Conservation (phyloP, 2,888 invertebrate species). For the Zygogramma bicolorata region DNA sequence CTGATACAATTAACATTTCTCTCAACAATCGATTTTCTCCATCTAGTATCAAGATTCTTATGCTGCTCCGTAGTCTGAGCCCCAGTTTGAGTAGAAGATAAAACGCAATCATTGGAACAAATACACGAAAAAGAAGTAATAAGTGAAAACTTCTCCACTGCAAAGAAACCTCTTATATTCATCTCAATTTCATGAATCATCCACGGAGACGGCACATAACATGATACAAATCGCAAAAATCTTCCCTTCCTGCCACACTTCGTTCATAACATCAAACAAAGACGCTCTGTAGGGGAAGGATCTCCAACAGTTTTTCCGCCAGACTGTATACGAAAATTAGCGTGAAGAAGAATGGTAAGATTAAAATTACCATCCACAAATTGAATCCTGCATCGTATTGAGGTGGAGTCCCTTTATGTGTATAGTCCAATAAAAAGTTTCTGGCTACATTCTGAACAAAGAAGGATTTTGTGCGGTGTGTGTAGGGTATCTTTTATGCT, state of each 20-base stretch:
- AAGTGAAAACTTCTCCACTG: no score
- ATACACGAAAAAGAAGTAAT: no score
- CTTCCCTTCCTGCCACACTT: background rate
- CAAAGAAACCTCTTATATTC: no score
- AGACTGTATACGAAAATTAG: constrained; percentile 38
- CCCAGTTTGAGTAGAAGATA: no score
- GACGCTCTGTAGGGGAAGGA: constrained; percentile 7
- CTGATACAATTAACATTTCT: no score
- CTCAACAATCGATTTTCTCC: no score
- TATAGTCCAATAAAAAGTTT: constrained; percentile 37
- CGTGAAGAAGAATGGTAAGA: constrained; percentile 37
- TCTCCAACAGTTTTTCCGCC: constrained; percentile 27
- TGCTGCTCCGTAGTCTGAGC: no score
- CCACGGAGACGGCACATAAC: background rate
- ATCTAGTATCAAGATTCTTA: no score
- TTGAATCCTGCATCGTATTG: constrained; percentile 39
- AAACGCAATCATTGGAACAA: no score
- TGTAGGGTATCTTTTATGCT: constrained; percentile 31
- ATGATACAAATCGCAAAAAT: background rate
- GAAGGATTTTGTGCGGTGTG: constrained; percentile 25
- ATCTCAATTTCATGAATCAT: no score
- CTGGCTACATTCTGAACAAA: constrained; percentile 35
- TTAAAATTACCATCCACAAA: constrained; percentile 39
- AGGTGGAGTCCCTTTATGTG: constrained; percentile 33
- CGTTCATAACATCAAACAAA: constrained; percentile 14